A percentile compares a stretch with the other conserved stretches of the same genome.
phyloP scores from a whole-genome alignment of 1,140 invertebrate genomes.

The Apis dorsata region DNA sequence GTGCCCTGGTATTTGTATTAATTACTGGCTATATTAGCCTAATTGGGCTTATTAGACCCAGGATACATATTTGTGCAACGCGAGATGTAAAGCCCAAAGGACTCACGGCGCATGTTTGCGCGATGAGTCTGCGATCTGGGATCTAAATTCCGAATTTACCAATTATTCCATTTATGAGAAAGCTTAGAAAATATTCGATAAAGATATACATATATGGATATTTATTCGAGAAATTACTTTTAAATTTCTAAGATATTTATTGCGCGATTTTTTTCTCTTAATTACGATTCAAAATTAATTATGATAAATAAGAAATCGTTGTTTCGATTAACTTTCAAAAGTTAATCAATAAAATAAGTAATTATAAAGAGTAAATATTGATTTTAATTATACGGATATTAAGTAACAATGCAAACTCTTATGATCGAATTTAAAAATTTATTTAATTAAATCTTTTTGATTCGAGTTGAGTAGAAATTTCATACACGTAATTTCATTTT shows the following conservation, averaged over 20 bases:
- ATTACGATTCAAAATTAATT: too few species aligned
- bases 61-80: conserved; percentile 34
- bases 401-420: too few species aligned
- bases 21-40: conserved; percentile 39
- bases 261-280: too few species aligned
- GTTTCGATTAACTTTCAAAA: too few species aligned
- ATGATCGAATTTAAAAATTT: too few species aligned
- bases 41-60: conserved; percentile 42
- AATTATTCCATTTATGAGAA: not conserved
- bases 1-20: conserved; percentile 31
- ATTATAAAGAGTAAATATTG: too few species aligned
- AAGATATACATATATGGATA: not conserved
- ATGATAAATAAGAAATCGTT: too few species aligned
- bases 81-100: conserved; percentile 31
- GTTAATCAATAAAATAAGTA: too few species aligned
- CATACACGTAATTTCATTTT: too few species aligned
- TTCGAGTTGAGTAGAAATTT: too few species aligned
- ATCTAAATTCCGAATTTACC: not conserved
- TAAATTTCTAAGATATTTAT: not conserved
- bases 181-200: not conserved
- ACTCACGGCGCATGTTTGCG: conserved; percentile 25
- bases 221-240: not conserved
- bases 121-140: not conserved
- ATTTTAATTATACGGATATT: too few species aligned
- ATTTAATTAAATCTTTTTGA: too few species aligned